Conservation (phyloP, 1,140 invertebrate genomes). For the Ceratina japonica region DNA sequence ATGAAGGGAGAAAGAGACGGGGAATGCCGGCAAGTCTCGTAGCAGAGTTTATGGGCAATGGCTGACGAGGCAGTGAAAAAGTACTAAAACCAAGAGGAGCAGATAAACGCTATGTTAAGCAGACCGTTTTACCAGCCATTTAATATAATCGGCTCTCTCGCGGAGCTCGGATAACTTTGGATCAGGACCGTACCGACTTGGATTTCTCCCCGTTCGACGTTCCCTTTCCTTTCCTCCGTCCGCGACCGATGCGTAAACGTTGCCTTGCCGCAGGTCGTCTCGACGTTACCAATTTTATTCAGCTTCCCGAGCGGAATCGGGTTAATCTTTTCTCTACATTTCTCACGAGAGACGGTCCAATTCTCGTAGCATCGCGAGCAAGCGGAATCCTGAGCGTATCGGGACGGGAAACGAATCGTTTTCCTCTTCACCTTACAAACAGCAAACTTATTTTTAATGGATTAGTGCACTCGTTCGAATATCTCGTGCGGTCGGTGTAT, state of each 20-base stretch:
- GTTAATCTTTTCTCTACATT: neutral
- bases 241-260: conserved; percentile 1
- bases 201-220: conserved; percentile 39
- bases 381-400: no score
- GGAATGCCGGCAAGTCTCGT: conserved; percentile 36
- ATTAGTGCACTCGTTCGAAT: conserved; percentile 24
- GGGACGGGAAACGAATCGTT: neutral
- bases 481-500: conserved; percentile 22
- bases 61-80: conserved; percentile 80
- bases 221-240: conserved; percentile 21
- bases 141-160: conserved; percentile 78
- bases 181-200: conserved; percentile 55
- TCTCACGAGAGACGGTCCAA: no score
- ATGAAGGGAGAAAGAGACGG: conserved; percentile 36
- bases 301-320: conserved; percentile 15
- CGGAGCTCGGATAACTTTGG: conserved; percentile 64
- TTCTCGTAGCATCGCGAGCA: no score
- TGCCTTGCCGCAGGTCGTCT: neutral
- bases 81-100: conserved; percentile 79
- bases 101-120: conserved; percentile 80
- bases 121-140: conserved; percentile 79
- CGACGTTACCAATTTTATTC: conserved; percentile 2
- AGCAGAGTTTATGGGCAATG: conserved; percentile 77
- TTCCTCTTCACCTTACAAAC: no score
- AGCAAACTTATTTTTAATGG: conserved; percentile 30